Evolutionary conservation across 2,888 invertebrate genomes (phyloP), one percentile per base, ranked within the genome.

Genomic region (Pherbina coryleti): DNA sequence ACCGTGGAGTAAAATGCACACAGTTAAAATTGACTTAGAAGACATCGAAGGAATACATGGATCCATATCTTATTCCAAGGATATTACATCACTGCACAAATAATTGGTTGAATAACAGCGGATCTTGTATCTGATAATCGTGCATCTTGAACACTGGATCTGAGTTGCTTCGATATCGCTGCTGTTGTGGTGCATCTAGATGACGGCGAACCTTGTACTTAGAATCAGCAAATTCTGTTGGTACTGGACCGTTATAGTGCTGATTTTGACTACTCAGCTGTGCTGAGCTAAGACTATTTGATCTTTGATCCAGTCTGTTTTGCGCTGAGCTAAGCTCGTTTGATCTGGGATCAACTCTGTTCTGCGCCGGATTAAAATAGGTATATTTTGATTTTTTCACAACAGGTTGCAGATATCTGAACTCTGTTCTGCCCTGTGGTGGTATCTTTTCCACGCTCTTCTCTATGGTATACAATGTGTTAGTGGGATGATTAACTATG

Each of bases 351-450:
- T 83, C 82, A 19, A 79, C 78, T 74, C 79, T 81, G 55, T 79
- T 81, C 62, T 83, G 81, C 17, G 86, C 84, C 5, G 88, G 87
- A 76, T 85, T 84, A 51, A 82, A 87, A 78, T 87, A 88, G 5
- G 85, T 82, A 64, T 88, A 87, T 72, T 87, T 87, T 22, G 85
- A 83, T 76, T 86, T 88, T 67, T 87, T 87, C 82, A 86, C 85
- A 37, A 85, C 84, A 0, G 88, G 86, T 5, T 86, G 86, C 71
- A 86, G 74, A 60, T 83, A 84, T 14, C 86, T 82, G 76, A 82
- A 86, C 69, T 77, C 75, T 7, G n/a, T 7, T 7, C 49, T 3
- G 19, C 74, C 62, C 5, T 17, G 37, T 7, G 55, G 49, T 17
- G 69, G 77, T 49, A 81, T 78, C 73, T 88, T 88, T 64, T 88